A percentile compares a stretch with the other conserved stretches of the same genome.
phyloP scores from a whole-genome alignment of 1,140 invertebrate species.

The Pseudomyrmex concolor region DNA sequence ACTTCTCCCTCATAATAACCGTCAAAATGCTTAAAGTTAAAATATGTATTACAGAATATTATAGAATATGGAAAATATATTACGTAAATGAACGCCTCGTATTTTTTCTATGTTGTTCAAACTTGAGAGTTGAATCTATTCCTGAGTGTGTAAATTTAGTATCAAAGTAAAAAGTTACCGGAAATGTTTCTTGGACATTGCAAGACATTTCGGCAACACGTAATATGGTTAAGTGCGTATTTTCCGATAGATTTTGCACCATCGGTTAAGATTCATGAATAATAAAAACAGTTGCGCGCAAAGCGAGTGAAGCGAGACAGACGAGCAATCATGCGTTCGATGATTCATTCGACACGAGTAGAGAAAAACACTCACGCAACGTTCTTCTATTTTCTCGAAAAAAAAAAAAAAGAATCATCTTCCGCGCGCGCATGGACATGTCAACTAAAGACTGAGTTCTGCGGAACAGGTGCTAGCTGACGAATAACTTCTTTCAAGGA shows the following conservation, averaged over 20 bases:
- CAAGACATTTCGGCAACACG: conserved; percentile 11
- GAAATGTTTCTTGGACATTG: neutral
- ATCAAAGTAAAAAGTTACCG: neutral
- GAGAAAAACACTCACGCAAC: conserved; percentile 15
- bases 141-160: neutral
- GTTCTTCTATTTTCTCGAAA: conserved; percentile 17
- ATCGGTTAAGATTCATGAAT: conserved; percentile 35
- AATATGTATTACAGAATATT: too few species aligned
- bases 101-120: too few species aligned
- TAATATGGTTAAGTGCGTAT: neutral
- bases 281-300: conserved; percentile 23
- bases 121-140: too few species aligned
- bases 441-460: conserved; percentile 5
- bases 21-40: too few species aligned
- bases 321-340: conserved; percentile 8
- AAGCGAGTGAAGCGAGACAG: neutral
- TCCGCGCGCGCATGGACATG: conserved; percentile 8
- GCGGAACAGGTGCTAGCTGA: conserved; percentile 26
- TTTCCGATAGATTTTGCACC: conserved; percentile 25
- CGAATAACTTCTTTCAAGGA: conserved; percentile 32
- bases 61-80: too few species aligned
- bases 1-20: too few species aligned
- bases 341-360: conserved; percentile 22
- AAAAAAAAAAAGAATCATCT: neutral
- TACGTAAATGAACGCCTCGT: too few species aligned